Evolutionary conservation across 92 coral and sea anemone species (phyloP).

Genomic region (Paramuricea clavata): DNA sequence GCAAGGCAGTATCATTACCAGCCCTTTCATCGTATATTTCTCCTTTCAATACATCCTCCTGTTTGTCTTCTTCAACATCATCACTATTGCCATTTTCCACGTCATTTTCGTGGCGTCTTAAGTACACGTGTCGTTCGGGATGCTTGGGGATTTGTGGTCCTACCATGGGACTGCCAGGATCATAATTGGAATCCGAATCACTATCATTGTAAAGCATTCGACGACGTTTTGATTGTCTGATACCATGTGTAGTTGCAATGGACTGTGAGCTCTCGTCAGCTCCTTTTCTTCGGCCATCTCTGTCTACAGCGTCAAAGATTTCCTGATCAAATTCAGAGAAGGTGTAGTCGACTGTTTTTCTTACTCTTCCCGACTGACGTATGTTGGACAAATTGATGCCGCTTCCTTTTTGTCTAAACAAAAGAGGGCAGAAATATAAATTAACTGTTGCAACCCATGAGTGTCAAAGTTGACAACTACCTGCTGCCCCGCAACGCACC

Average conservation of each 20-base stretch:
- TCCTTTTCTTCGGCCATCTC: conserved; percentile 64
- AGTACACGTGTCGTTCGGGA: conserved; percentile 77
- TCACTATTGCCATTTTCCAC: conserved; percentile 5
- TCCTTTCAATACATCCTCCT: neutral
- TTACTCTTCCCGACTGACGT: conserved; percentile 89
- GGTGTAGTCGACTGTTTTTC: conserved; percentile 98
- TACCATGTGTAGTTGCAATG: neutral
- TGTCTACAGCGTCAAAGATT: conserved; percentile 87
- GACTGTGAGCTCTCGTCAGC: neutral
- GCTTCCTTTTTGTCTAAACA: conserved; percentile 77
- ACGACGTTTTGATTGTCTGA: conserved; percentile 84
- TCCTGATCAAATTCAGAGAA: conserved; percentile 97
- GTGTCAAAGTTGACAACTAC: neutral
- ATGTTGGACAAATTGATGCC: conserved; percentile 95
- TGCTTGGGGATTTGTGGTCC: conserved; percentile 47
- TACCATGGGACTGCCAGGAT: conserved; percentile 38
- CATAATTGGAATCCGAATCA: conserved; percentile 85
- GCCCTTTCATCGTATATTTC: neutral
- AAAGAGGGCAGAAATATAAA: conserved; percentile 12
- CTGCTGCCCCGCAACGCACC: conserved; percentile 77
- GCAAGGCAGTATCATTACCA: neutral
- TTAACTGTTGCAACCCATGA: too few species aligned
- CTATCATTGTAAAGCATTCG: conserved; percentile 81
- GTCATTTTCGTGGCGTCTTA: conserved; percentile 68
- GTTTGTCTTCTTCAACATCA: neutral